These are phyloP conservation scores for Octomys mimax DNA, from an alignment of 2,797 vertebrate genomes.

Conservation along the genomic window DNA sequence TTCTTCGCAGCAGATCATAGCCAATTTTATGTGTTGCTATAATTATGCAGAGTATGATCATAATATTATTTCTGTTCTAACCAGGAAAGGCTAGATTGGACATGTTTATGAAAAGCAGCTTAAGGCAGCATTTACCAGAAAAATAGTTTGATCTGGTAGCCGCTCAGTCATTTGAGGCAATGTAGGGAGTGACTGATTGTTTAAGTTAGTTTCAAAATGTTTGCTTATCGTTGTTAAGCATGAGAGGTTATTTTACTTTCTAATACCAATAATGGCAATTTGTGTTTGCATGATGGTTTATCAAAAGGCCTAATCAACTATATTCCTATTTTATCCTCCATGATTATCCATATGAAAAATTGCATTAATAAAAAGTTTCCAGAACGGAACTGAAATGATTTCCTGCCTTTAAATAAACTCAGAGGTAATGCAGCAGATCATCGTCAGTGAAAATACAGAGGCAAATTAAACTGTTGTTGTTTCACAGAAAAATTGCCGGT, in stretches of 20 bases:
- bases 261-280: slow-evolving; percentile 2
- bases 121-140: not conserved
- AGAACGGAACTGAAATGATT: slow-evolving; percentile 9
- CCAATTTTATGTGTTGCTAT: not conserved
- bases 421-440: not conserved
- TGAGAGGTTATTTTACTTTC: not conserved
- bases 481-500: not conserved
- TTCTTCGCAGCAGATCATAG: not conserved
- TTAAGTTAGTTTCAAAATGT: not conserved
- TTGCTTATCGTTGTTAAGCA: slow-evolving; percentile 30
- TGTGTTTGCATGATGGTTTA: slow-evolving; percentile 24
- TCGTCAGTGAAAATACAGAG: not conserved
- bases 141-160: not conserved
- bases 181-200: not conserved
- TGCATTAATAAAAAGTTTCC: slow-evolving; percentile 37
- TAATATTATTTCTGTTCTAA: not conserved
- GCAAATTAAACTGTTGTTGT: not conserved
- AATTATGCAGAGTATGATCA: not conserved
- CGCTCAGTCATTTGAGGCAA: not conserved
- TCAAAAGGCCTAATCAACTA: not conserved
- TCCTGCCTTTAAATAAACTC: not conserved
- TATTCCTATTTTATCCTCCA: slow-evolving; percentile 5
- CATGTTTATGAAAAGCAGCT: not conserved
- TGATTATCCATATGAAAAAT: slow-evolving; percentile 50
- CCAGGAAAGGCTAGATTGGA: not conserved